Percentiles rank a stretch among this genome's conserved stretches.
phyloP scores from a whole-genome alignment of 1,140 invertebrate genomes.

The Pseudomyrmex cubaensis region DNA sequence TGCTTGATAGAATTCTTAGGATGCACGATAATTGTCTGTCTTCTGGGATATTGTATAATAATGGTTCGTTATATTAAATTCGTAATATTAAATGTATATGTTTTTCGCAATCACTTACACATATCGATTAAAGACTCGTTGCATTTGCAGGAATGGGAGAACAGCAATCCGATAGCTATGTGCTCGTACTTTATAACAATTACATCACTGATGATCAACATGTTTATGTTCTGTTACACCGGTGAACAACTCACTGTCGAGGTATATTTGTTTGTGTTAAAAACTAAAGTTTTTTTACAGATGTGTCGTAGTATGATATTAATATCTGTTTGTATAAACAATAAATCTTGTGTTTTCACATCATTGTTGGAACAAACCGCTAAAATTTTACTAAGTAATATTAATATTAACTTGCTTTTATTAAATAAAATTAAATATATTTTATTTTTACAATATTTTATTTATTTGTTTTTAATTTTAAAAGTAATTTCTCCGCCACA shows the following conservation, averaged over 20 bases:
- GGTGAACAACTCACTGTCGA: conserved; percentile 69
- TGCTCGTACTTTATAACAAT: conserved; percentile 54
- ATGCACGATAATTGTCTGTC: conserved; percentile 76
- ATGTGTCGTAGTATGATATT: conserved; percentile 21
- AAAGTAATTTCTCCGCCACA: too few relatives aligned
- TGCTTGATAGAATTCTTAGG: conserved; percentile 77
- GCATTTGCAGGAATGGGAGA: conserved; percentile 65
- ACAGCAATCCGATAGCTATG: conserved; percentile 57
- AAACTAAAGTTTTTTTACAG: conserved; percentile 10
- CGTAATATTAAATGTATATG: neutral
- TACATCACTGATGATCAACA: conserved; percentile 65
- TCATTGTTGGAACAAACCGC: too few relatives aligned
- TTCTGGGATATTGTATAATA: conserved; percentile 76
- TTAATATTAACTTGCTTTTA: too few relatives aligned
- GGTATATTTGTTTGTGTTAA: conserved; percentile 35
- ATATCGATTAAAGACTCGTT: neutral
- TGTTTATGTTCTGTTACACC: conserved; percentile 70
- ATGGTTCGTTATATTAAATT: conserved; percentile 65
- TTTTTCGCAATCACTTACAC: too few relatives aligned
- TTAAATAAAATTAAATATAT: too few relatives aligned
- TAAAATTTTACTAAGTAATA: too few relatives aligned
- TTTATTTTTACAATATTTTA: too few relatives aligned
- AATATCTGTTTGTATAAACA: neutral
- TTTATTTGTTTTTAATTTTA: too few relatives aligned
- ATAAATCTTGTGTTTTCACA: too few relatives aligned